Evolutionary conservation across 2,797 vertebrate species (phyloP).

Genomic region (Peromyscus aztecus): DNA sequence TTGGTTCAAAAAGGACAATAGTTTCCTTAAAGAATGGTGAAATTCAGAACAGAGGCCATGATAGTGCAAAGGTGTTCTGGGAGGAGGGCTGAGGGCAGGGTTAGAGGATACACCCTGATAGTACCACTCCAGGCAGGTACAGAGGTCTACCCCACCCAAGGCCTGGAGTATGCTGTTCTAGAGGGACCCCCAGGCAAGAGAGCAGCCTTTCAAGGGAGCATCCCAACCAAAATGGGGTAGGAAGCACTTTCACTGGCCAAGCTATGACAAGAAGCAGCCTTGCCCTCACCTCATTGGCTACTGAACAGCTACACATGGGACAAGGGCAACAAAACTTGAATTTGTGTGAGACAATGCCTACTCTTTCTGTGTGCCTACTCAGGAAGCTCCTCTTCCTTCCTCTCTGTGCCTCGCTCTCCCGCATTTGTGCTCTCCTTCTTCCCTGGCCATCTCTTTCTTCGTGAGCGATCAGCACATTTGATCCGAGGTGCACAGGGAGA

Average conservation of each 20-base stretch:
- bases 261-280: not conserved
- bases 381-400: not conserved
- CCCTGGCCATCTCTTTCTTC: not conserved
- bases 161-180: not conserved
- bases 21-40: not conserved
- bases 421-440: not conserved
- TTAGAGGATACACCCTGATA: too few species aligned
- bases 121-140: too few species aligned
- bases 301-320: accelerated
- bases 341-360: accelerated
- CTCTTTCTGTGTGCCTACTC: not conserved
- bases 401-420: not conserved
- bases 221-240: accelerated
- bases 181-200: not conserved
- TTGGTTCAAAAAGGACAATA: not conserved
- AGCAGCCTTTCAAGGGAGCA: not conserved
- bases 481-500: not conserved
- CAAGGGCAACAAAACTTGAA: too few species aligned
- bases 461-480: not conserved
- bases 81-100: not conserved
- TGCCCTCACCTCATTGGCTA: not conserved
- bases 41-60: not conserved
- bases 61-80: too few species aligned
- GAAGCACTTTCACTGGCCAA: accelerated
- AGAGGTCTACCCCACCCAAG: not conserved